Percentiles rank a stretch among this genome's conserved stretches.
These are phyloP conservation scores for Meloidogyne floridensis DNA, from an alignment of 1,140 invertebrate species.

Conservation along the genomic window DNA sequence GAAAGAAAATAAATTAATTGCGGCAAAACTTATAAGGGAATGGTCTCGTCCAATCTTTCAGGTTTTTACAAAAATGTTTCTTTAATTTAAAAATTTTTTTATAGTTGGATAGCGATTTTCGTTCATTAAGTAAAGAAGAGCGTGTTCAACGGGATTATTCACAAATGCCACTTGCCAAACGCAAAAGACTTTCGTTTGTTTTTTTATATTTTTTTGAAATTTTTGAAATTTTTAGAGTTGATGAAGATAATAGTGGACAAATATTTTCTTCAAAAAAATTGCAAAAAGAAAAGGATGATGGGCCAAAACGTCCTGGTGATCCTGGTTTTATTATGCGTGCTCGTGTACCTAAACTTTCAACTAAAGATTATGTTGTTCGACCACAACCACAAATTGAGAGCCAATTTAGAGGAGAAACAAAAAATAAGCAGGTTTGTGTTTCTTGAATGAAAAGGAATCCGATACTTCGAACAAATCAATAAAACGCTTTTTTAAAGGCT, in stretches of 20 bases:
- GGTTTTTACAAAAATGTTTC: constrained; percentile 18
- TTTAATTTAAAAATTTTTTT: constrained; percentile 31
- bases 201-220: not conserved
- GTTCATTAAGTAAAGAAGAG: constrained; percentile 75
- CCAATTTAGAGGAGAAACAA: constrained; percentile 53
- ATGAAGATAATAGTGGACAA: constrained; percentile 34
- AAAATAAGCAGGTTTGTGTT: constrained; percentile 31
- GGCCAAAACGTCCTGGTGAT: constrained; percentile 78
- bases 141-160: constrained; percentile 85
- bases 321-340: constrained; percentile 91
- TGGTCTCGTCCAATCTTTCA: constrained; percentile 65
- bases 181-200: constrained; percentile 66
- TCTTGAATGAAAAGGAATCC: not conserved
- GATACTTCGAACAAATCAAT: too few relatives aligned
- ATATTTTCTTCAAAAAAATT: constrained; percentile 27
- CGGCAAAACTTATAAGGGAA: constrained; percentile 83
- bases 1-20: constrained; percentile 85
- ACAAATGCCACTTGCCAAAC: constrained; percentile 75
- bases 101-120: constrained; percentile 78
- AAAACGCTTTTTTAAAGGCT: not conserved
- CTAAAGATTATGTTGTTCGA: constrained; percentile 84
- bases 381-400: constrained; percentile 76
- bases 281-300: constrained; percentile 37
- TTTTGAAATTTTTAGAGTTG: constrained; percentile 3
- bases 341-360: constrained; percentile 88